Conservation (phyloP, 2,113 vertebrate genomes). For the Hemicordylus capensis region DNA sequence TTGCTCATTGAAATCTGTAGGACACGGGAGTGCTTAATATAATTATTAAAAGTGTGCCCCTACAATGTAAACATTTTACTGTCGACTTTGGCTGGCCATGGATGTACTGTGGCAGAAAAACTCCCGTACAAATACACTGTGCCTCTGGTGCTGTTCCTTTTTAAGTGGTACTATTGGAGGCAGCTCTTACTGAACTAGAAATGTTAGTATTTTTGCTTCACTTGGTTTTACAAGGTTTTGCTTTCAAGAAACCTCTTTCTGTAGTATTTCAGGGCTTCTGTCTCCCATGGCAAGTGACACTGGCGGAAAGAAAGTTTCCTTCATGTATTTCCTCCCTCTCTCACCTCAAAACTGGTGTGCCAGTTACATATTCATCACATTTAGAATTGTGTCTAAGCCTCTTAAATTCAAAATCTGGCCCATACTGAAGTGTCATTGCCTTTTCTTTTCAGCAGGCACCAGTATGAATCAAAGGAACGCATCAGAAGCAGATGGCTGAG, state of each 20-base stretch:
- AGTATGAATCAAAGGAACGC: background rate
- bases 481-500: background rate
- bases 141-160: too few species aligned
- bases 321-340: background rate
- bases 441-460: background rate
- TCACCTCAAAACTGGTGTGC: background rate
- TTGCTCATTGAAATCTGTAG: background rate
- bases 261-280: background rate
- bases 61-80: background rate
- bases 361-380: background rate
- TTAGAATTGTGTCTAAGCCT: too few species aligned
- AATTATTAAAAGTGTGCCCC: background rate
- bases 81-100: background rate
- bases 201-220: background rate
- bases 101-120: background rate
- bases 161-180: background rate
- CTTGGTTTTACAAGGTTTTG: slow-evolving; percentile 10
- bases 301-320: background rate
- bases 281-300: background rate
- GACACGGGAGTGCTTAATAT: background rate
- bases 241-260: slow-evolving; percentile 8
- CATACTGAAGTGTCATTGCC: background rate
- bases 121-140: background rate
- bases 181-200: background rate
- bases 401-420: background rate